Evolutionary conservation across 2,888 invertebrate species (phyloP).

Genomic region (Cheilosia soror): DNA sequence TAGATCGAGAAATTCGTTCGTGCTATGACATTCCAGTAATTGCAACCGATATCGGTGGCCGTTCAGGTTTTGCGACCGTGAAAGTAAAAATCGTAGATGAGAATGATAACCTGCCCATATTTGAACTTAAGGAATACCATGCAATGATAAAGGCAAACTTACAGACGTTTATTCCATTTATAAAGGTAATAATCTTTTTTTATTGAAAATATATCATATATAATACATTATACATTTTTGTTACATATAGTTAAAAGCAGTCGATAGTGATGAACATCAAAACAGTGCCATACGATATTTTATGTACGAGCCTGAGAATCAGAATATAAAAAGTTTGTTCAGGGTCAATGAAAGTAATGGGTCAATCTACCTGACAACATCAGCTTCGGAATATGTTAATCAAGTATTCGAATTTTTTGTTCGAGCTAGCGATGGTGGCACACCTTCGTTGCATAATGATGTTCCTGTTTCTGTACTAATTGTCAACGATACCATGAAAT

Average conservation of each 20-base stretch:
- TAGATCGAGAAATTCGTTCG: conserved; percentile 90
- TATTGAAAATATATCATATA: not conserved
- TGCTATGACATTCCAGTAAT: conserved; percentile 90
- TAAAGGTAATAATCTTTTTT: conserved; percentile 84
- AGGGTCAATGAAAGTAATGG: conserved; percentile 90
- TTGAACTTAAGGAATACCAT: conserved; percentile 91
- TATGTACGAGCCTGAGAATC: conserved; percentile 89
- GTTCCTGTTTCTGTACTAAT: conserved; percentile 93
- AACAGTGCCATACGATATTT: conserved; percentile 90
- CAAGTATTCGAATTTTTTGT: conserved; percentile 95
- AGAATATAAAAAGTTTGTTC: conserved; percentile 88
- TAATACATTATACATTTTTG: not conserved
- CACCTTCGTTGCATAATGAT: conserved; percentile 90
- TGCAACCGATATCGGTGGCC: conserved; percentile 93
- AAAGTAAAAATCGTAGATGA: conserved; percentile 92
- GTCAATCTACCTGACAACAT: conserved; percentile 87
- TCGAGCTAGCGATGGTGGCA: conserved; percentile 92
- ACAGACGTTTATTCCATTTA: conserved; percentile 85
- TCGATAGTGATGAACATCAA: conserved; percentile 91
- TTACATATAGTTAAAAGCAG: conserved; percentile 86
- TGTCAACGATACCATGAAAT: conserved; percentile 87
- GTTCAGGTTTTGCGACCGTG: conserved; percentile 89
- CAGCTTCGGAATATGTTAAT: conserved; percentile 86
- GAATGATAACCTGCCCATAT: conserved; percentile 93
- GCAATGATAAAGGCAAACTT: conserved; percentile 88